phyloP scores from a whole-genome alignment of 2,113 vertebrate species.

The Dicentrarchus labrax region DNA sequence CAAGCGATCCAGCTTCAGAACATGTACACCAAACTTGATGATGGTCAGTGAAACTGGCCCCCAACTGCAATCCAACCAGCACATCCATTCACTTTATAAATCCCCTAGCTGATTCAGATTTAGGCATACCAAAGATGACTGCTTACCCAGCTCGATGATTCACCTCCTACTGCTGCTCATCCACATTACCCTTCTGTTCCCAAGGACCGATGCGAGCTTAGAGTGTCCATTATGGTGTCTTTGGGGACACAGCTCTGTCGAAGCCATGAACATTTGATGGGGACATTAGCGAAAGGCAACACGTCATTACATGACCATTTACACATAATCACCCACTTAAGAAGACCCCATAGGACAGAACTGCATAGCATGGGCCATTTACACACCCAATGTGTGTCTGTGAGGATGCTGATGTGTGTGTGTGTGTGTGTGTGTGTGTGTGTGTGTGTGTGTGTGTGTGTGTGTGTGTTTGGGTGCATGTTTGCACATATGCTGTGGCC shows the following conservation, averaged over 20 bases:
- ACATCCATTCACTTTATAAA: constrained; percentile 12
- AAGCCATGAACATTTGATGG: constrained; percentile 71
- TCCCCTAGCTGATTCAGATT: constrained; percentile 31
- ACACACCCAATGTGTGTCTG: constrained; percentile 41
- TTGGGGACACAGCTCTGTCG: constrained; percentile 58
- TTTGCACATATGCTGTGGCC: constrained; percentile 64
- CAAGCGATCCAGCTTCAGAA: background rate
- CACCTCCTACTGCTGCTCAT: constrained; percentile 49
- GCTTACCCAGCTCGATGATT: constrained; percentile 34
- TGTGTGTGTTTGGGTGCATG: constrained; percentile 6
- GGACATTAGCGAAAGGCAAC: constrained; percentile 76
- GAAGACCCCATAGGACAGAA: constrained; percentile 71
- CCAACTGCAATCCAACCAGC: constrained; percentile 14
- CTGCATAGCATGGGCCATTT: constrained; percentile 69
- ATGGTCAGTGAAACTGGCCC: constrained; percentile 15
- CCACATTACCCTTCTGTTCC: constrained; percentile 62
- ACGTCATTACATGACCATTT: constrained; percentile 80
- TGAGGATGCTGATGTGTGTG: background rate
- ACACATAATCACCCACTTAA: constrained; percentile 79
- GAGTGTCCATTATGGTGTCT: constrained; percentile 72
- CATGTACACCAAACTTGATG: background rate
- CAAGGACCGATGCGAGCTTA: constrained; percentile 40
- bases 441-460: constrained; percentile 13
- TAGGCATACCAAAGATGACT: constrained; percentile 46
- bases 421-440: constrained; percentile 30